Evolutionary conservation across 2,797 vertebrate species (phyloP).

Genomic region (Neopelma chrysocephalum): DNA sequence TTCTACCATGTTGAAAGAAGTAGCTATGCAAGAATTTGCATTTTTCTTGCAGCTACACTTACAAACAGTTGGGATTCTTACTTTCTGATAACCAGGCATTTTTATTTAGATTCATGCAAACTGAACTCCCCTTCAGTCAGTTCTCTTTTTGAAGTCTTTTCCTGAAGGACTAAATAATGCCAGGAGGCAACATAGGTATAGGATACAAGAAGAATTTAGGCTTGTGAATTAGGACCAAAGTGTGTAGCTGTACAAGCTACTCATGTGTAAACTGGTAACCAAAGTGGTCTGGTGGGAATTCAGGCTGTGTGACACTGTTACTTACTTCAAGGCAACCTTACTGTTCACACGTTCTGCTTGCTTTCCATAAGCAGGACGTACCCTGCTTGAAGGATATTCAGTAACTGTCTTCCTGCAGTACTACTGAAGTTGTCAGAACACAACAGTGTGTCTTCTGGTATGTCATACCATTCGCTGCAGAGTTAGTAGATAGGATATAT

Average conservation of each 20-base stretch:
- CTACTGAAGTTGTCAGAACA: not conserved
- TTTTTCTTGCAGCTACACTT: not conserved
- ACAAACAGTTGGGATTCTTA: not conserved
- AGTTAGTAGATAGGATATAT: not conserved
- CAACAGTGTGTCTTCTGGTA: not conserved
- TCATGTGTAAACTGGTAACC: not conserved
- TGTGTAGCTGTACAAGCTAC: not conserved
- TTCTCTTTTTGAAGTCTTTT: not conserved
- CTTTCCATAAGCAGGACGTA: rapidly evolving
- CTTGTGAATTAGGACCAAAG: not conserved
- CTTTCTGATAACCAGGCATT: not conserved
- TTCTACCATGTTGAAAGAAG: constrained; percentile 15
- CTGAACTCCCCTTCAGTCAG: not conserved
- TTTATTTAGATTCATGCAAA: not conserved
- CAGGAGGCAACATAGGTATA: not conserved
- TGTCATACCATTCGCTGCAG: not conserved
- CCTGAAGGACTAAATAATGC: not conserved
- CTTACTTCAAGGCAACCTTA: not conserved
- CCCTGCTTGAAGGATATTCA: not conserved
- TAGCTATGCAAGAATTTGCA: not conserved
- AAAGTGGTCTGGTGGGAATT: not conserved
- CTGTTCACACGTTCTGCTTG: not conserved
- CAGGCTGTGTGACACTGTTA: not conserved
- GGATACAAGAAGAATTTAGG: not conserved
- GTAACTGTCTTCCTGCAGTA: not conserved